A percentile compares a stretch with the other conserved stretches of the same genome.
phyloP scores from a whole-genome alignment of 2,797 vertebrate species.

The Micromesistius poutassou region DNA sequence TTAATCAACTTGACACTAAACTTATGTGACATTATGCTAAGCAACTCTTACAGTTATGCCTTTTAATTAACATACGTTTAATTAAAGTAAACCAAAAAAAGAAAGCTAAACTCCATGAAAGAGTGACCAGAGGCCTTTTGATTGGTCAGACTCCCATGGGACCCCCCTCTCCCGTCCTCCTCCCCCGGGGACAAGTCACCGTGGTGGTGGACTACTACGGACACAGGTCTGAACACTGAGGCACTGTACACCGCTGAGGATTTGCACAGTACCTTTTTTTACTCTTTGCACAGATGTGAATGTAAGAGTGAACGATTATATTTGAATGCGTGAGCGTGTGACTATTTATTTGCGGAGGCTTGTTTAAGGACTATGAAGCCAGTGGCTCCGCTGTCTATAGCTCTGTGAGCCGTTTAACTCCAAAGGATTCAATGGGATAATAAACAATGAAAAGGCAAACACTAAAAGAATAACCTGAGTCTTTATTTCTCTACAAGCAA shows the following conservation, averaged over 20 bases:
- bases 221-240: conserved; percentile 13
- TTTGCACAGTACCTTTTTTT: conserved; percentile 57
- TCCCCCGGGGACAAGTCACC: not conserved
- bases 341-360: conserved; percentile 43
- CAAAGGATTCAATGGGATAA: conserved; percentile 41
- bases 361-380: conserved; percentile 30
- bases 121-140: not conserved
- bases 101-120: not conserved
- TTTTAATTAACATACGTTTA: not conserved
- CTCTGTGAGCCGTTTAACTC: conserved; percentile 51
- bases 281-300: conserved; percentile 58
- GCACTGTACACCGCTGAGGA: conserved; percentile 31
- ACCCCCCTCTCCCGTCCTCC: not conserved
- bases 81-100: not conserved
- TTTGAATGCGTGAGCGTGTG: conserved; percentile 5
- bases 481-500: conserved; percentile 13
- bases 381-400: conserved; percentile 37
- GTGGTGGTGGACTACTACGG: conserved; percentile 5
- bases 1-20: not conserved
- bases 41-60: not conserved
- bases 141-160: conserved; percentile 21
- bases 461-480: conserved; percentile 23
- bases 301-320: conserved; percentile 22
- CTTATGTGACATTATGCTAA: not conserved
- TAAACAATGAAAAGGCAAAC: conserved; percentile 43